These are phyloP conservation scores for Darevskia mixta DNA, from an alignment of 2,797 vertebrate species.

Conservation along the genomic window DNA sequence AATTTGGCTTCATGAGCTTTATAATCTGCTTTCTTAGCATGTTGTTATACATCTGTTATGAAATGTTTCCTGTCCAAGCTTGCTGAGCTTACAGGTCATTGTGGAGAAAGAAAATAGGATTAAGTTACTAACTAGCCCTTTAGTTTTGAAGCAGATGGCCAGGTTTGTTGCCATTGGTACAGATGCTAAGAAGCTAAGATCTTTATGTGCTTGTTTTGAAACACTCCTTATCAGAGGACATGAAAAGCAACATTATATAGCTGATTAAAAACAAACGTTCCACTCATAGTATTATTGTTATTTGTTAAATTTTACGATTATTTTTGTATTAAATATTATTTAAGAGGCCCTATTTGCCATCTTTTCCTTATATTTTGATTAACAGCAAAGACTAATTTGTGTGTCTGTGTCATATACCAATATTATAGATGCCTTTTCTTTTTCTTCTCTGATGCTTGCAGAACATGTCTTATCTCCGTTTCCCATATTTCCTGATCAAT, in stretches of 20 bases:
- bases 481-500: background rate
- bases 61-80: constrained; percentile 32
- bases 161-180: constrained; percentile 48
- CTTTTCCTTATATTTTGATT: background rate
- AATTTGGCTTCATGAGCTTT: background rate
- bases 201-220: background rate
- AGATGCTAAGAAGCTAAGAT: constrained; percentile 57
- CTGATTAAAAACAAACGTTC: constrained; percentile 34
- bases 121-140: constrained; percentile 61
- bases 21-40: constrained; percentile 19
- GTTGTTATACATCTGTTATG: constrained; percentile 5
- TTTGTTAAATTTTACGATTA: background rate
- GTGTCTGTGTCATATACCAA: background rate
- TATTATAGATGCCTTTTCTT: background rate
- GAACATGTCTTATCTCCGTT: background rate
- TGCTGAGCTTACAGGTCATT: constrained; percentile 24
- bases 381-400: background rate
- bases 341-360: background rate
- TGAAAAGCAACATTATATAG: constrained; percentile 42
- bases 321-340: background rate
- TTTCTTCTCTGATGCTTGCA: background rate
- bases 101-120: constrained; percentile 61
- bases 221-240: constrained; percentile 5
- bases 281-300: background rate
- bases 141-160: constrained; percentile 65